Conservation (phyloP, 2,888 invertebrate genomes). For the Acleris sparsana region DNA sequence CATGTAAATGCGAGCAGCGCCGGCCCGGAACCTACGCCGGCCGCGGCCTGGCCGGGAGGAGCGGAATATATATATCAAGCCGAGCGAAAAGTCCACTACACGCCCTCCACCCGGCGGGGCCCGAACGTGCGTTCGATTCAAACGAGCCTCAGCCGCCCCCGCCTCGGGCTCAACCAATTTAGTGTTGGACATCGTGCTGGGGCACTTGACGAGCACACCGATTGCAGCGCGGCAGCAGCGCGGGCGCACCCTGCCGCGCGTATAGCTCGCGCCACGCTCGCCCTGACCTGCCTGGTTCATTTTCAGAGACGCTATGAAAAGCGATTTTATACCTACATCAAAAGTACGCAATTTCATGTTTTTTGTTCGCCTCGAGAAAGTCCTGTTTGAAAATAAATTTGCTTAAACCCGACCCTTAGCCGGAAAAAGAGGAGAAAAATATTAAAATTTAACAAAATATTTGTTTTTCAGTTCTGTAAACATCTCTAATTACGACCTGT, state of each 20-base stretch:
- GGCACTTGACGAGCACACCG: conserved; percentile 43
- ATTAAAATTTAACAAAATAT: conserved; percentile 82
- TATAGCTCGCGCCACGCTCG: background rate
- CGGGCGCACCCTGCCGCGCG: background rate
- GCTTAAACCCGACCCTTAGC: conserved; percentile 77
- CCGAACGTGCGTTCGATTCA: conserved; percentile 82
- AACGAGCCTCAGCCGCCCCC: conserved; percentile 74
- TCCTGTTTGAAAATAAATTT: conserved; percentile 75
- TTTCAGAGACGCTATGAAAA: conserved; percentile 43
- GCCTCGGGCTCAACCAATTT: conserved; percentile 52
- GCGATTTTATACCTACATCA: conserved; percentile 45
- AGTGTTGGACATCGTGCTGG: conserved; percentile 48
- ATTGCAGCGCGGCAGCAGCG: conserved; percentile 15
- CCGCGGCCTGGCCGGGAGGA: conserved; percentile 76
- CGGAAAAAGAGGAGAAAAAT: conserved; percentile 70
- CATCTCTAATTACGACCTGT: conserved; percentile 83
- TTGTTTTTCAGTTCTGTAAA: conserved; percentile 82
- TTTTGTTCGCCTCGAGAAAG: conserved; percentile 65
- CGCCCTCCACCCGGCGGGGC: conserved; percentile 69
- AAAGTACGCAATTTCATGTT: conserved; percentile 71
- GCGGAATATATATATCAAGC: conserved; percentile 82
- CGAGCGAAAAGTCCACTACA: conserved; percentile 82
- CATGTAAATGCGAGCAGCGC: conserved; percentile 71
- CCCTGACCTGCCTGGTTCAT: conserved; percentile 30
- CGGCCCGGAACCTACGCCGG: conserved; percentile 69